phyloP scores from a whole-genome alignment of 2,113 vertebrate species.

The Corapipo altera region DNA sequence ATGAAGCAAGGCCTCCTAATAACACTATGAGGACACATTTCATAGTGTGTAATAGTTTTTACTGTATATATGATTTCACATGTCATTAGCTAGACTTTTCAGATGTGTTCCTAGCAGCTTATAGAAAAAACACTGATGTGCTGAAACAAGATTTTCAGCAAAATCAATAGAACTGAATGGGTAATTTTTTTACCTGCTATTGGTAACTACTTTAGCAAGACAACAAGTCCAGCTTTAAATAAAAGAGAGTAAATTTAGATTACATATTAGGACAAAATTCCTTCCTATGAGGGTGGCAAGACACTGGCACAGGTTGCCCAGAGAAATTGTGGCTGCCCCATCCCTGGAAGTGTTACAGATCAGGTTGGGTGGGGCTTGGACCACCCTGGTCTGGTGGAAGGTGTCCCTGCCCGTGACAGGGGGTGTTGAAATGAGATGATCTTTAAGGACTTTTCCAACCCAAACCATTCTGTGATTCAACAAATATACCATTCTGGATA shows the following conservation, averaged over 20 bases:
- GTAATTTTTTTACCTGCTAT: neutral
- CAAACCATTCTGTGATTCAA: neutral
- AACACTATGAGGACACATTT: conserved; percentile 13
- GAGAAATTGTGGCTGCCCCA: neutral
- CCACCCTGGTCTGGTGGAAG: neutral
- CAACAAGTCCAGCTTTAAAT: neutral
- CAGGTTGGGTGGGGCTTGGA: neutral
- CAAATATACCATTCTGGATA: neutral
- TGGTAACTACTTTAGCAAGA: neutral
- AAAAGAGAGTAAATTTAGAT: neutral
- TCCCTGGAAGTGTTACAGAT: neutral
- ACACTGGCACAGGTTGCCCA: neutral
- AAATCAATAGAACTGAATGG: conserved; percentile 1
- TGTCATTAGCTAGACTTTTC: conserved; percentile 35
- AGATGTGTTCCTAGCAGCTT: neutral
- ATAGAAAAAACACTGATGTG: neutral
- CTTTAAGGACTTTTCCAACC: neutral
- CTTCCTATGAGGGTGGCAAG: neutral
- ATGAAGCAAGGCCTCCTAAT: conserved; percentile 24
- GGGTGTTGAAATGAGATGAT: neutral
- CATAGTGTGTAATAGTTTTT: neutral
- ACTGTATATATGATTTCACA: conserved; percentile 30
- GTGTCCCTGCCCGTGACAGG: too few species aligned
- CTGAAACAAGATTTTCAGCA: conserved; percentile 17
- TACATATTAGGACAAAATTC: neutral